These are phyloP conservation scores for Stichodactyla helianthus DNA, from an alignment of 64 coral and sea anemone species.

Conservation along the genomic window DNA sequence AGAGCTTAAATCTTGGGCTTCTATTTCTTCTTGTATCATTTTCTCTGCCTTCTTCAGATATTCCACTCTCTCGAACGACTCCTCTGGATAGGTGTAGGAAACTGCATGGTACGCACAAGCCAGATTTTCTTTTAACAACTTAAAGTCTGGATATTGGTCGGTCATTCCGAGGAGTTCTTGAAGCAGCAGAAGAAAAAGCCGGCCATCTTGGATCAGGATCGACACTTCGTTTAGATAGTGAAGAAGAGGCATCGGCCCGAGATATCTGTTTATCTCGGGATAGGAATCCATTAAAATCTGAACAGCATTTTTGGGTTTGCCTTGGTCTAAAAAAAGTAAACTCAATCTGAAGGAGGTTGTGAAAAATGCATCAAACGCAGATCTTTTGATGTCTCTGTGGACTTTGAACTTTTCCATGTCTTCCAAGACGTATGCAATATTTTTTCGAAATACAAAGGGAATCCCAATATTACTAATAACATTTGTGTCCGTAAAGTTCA, in stretches of 20 bases:
- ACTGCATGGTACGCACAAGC: slow-evolving; percentile 53
- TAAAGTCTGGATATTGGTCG: slow-evolving; percentile 38
- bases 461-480: slow-evolving; percentile 33
- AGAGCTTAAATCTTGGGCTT: slow-evolving; percentile 28
- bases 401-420: slow-evolving; percentile 59
- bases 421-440: slow-evolving; percentile 38
- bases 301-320: slow-evolving; percentile 41
- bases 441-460: slow-evolving; percentile 51
- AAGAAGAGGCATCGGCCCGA: slow-evolving; percentile 43
- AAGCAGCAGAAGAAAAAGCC: slow-evolving; percentile 33
- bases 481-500: slow-evolving; percentile 48
- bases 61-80: slow-evolving; percentile 35
- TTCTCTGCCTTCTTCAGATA: slow-evolving; percentile 35
- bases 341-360: slow-evolving; percentile 46
- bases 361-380: slow-evolving; percentile 50
- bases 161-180: slow-evolving; percentile 51
- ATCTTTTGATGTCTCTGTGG: slow-evolving; percentile 48
- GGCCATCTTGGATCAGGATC: slow-evolving; percentile 39
- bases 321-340: slow-evolving; percentile 37
- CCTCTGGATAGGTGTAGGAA: slow-evolving; percentile 41
- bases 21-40: slow-evolving; percentile 28
- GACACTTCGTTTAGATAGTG: slow-evolving; percentile 31
- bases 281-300: slow-evolving; percentile 47
- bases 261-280: slow-evolving; percentile 20
- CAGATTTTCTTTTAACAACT: slow-evolving; percentile 30